Conservation (phyloP, 2,797 vertebrate genomes). For the Spinus pinus region DNA sequence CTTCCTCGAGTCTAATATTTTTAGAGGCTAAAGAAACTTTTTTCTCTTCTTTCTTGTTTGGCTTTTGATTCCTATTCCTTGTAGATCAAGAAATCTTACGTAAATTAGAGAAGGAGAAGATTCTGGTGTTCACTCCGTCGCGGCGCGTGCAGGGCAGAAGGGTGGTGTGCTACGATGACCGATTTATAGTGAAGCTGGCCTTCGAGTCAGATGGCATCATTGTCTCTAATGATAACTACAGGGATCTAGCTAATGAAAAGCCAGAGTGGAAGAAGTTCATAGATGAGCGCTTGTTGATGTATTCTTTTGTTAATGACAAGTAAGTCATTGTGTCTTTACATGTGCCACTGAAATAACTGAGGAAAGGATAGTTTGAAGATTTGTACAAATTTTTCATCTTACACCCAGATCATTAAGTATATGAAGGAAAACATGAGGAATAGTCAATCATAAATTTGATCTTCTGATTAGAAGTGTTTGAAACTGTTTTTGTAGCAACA, state of each 20-base stretch:
- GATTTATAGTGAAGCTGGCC: constrained; percentile 96
- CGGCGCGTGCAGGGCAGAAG: constrained; percentile 93
- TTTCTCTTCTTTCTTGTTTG: background rate
- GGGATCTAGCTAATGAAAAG: constrained; percentile 95
- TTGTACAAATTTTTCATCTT: background rate
- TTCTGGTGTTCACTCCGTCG: constrained; percentile 95
- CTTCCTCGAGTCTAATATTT: background rate
- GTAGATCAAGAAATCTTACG: constrained; percentile 94
- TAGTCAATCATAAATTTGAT: background rate
- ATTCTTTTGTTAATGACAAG: constrained; percentile 99
- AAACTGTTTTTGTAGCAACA: background rate
- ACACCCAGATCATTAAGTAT: background rate
- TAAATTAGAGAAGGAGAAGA: constrained; percentile 93
- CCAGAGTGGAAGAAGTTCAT: constrained; percentile 99
- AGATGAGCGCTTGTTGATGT: constrained; percentile 96
- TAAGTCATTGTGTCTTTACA: constrained; percentile 70
- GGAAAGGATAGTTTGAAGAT: background rate
- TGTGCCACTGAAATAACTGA: background rate
- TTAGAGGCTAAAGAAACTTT: background rate
- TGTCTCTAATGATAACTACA: constrained; percentile 98
- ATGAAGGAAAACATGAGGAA: background rate
- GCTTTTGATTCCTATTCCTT: background rate
- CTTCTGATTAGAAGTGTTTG: background rate
- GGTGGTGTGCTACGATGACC: constrained; percentile 96
- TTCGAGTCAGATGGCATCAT: constrained; percentile 96